Conservation (phyloP, 2,888 invertebrate genomes). For the Drosophila neonasuta region DNA sequence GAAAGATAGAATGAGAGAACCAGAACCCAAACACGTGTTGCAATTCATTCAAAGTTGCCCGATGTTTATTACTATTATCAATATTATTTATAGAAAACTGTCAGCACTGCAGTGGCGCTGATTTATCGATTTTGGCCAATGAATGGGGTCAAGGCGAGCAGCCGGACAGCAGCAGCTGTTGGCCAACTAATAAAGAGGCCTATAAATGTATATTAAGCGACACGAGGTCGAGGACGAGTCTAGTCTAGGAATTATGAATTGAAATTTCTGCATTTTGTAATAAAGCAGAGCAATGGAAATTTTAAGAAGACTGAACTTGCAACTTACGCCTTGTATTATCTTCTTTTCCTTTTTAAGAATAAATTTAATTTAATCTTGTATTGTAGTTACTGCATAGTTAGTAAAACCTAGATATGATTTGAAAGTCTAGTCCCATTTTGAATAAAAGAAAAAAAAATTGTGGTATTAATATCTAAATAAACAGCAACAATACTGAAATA, state of each 20-base stretch:
- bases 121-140: conserved; percentile 51
- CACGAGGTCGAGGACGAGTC: conserved; percentile 4
- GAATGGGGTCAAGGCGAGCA: conserved; percentile 61
- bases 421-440: too few species aligned
- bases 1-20: conserved; percentile 5
- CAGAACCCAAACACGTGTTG: conserved; percentile 70
- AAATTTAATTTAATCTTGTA: too few species aligned
- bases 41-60: conserved; percentile 65
- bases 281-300: too few species aligned
- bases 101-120: conserved; percentile 56
- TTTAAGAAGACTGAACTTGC: too few species aligned
- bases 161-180: conserved; percentile 33
- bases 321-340: too few species aligned
- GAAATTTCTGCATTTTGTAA: too few species aligned
- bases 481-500: too few species aligned
- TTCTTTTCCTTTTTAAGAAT: too few species aligned
- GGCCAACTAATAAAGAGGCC: conserved; percentile 2
- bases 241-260: not conserved
- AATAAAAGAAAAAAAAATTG: too few species aligned
- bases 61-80: conserved; percentile 53
- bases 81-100: conserved; percentile 62
- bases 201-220: conserved; percentile 1
- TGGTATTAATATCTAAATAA: too few species aligned
- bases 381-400: too few species aligned
- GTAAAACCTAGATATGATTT: too few species aligned